These are phyloP conservation scores for Xanthia icteritia DNA, from an alignment of 2,888 invertebrate genomes.

Conservation along the genomic window DNA sequence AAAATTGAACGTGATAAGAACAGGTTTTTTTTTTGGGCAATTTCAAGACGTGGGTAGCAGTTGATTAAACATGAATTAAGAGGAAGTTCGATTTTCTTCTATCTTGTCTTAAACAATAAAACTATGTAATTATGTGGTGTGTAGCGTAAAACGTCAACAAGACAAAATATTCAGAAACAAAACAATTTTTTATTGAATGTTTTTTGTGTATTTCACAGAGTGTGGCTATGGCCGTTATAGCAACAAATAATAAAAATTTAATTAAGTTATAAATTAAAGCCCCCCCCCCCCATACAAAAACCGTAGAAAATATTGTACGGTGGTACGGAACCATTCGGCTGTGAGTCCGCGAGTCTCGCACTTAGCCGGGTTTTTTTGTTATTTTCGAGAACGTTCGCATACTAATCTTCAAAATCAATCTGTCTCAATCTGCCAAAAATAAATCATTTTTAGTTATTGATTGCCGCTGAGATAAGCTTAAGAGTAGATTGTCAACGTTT, in stretches of 20 bases:
- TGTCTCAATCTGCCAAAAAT: not conserved
- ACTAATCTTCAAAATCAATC: too few species aligned
- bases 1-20: conserved; percentile 17
- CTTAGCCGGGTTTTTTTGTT: not conserved
- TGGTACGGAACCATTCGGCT: too few species aligned
- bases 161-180: too few species aligned
- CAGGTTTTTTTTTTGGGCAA: conserved; percentile 5
- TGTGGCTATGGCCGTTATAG: too few species aligned
- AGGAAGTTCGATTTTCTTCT: conserved; percentile 18
- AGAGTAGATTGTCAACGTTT: not conserved
- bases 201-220: not conserved
- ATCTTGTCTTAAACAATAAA: not conserved
- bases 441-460: not conserved
- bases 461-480: not conserved
- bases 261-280: too few species aligned
- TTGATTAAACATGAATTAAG: conserved; percentile 40
- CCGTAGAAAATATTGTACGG: too few species aligned
- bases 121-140: too few species aligned
- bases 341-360: too few species aligned
- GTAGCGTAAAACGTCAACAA: not conserved
- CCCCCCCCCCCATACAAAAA: too few species aligned
- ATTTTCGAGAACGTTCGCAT: not conserved
- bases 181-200: not conserved
- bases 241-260: too few species aligned
- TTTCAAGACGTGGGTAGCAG: conserved; percentile 3